These are phyloP conservation scores for Escarpia spicata DNA, from an alignment of 2,888 invertebrate genomes.

Conservation along the genomic window DNA sequence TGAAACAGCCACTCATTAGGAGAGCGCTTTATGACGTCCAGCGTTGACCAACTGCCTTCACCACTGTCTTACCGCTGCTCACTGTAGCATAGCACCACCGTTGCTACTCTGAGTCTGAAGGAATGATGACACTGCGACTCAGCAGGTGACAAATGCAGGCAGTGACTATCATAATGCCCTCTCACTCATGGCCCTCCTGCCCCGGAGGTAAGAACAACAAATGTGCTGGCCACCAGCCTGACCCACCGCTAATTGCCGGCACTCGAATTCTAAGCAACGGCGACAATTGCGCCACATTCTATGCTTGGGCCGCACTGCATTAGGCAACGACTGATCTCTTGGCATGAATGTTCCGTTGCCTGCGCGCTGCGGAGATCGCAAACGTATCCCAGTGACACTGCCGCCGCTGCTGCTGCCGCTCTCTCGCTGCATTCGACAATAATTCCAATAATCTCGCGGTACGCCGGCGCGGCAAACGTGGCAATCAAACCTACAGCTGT, in stretches of 20 bases:
- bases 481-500: not conserved
- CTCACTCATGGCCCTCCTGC: not conserved
- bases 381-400: not conserved
- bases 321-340: not conserved
- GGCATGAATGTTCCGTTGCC: not conserved
- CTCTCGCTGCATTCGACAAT: not conserved
- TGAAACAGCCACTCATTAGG: not conserved
- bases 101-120: not conserved
- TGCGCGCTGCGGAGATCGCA: not conserved
- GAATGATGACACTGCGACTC: not conserved
- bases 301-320: not conserved
- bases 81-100: not conserved
- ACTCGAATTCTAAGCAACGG: not conserved
- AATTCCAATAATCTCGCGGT: not conserved
- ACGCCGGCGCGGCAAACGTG: not conserved
- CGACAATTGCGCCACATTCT: not conserved
- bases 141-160: not conserved
- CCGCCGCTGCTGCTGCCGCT: not conserved
- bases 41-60: not conserved
- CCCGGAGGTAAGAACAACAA: not conserved
- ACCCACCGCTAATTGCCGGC: not conserved
- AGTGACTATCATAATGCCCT: not conserved
- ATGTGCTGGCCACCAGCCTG: not conserved
- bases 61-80: not conserved
- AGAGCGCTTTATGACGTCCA: not conserved